phyloP scores from a whole-genome alignment of 1,140 invertebrate species.

The Phymorhynchus buccinoides region DNA sequence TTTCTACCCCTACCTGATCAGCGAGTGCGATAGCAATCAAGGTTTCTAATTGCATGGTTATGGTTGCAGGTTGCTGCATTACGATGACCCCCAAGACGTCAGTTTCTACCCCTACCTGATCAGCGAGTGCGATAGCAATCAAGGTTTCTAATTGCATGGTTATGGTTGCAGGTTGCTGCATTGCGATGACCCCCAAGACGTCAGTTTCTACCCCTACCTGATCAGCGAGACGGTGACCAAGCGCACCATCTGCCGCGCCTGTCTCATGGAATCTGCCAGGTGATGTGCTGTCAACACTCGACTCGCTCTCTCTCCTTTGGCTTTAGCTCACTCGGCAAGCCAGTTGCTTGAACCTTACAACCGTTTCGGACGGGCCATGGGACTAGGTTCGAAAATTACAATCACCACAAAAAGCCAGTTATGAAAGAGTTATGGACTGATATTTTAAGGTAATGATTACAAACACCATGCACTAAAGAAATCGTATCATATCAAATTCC shows the following conservation, averaged over 20 bases:
- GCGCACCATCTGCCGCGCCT: conserved; percentile 57
- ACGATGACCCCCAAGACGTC: background rate
- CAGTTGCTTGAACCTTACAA: too few species aligned
- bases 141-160: background rate
- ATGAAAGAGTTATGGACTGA: too few species aligned
- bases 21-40: too few species aligned
- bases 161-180: conserved; percentile 57
- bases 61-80: conserved; percentile 1
- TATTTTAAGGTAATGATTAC: too few species aligned
- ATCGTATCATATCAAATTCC: too few species aligned
- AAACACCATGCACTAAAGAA: too few species aligned
- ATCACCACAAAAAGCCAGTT: too few species aligned
- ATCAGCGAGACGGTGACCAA: conserved; percentile 45
- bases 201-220: conserved; percentile 60
- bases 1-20: background rate
- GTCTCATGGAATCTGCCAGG: conserved; percentile 57
- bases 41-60: too few species aligned
- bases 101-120: background rate
- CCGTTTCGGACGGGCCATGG: too few species aligned
- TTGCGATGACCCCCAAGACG: conserved; percentile 57
- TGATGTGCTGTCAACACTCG: conserved; percentile 28
- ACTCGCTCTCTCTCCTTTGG: too few species aligned
- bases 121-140: background rate
- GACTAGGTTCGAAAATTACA: too few species aligned
- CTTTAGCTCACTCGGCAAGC: too few species aligned